Evolutionary conservation across 2,888 invertebrate genomes (phyloP).

Genomic region (Adineta ricciae): DNA sequence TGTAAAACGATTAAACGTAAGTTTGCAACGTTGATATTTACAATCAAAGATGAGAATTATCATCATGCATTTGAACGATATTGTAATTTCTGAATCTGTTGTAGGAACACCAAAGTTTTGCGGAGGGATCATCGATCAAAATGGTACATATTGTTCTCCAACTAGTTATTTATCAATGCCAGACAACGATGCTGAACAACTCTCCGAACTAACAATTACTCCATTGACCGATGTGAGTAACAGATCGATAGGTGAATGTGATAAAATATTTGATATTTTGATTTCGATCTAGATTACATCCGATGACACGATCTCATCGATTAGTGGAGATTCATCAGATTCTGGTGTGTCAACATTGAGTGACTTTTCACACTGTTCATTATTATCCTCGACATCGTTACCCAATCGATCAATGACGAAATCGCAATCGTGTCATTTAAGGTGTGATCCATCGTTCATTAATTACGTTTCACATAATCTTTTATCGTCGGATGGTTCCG

Average conservation of each 20-base stretch:
- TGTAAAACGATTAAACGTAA: conserved; percentile 6
- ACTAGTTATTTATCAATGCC: not conserved
- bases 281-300: not conserved
- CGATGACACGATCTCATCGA: not conserved
- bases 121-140: not conserved
- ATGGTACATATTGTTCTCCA: not conserved
- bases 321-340: not conserved
- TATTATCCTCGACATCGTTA: not conserved
- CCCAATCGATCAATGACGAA: not conserved
- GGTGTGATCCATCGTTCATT: not conserved
- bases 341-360: not conserved
- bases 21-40: too few relatives aligned
- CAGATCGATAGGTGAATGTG: not conserved
- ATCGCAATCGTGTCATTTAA: not conserved
- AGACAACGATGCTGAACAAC: not conserved
- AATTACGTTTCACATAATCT: not conserved
- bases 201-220: not conserved
- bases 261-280: not conserved
- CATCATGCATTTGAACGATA: too few relatives aligned
- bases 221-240: not conserved
- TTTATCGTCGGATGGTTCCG: not conserved
- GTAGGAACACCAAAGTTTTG: not conserved
- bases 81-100: not conserved
- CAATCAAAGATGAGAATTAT: too few relatives aligned
- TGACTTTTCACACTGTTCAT: conserved; percentile 3